A percentile compares a stretch with the other conserved stretches of the same genome.
Evolutionary conservation across 2,113 vertebrate genomes (phyloP).

Genomic region (Prietella phreatophila): DNA sequence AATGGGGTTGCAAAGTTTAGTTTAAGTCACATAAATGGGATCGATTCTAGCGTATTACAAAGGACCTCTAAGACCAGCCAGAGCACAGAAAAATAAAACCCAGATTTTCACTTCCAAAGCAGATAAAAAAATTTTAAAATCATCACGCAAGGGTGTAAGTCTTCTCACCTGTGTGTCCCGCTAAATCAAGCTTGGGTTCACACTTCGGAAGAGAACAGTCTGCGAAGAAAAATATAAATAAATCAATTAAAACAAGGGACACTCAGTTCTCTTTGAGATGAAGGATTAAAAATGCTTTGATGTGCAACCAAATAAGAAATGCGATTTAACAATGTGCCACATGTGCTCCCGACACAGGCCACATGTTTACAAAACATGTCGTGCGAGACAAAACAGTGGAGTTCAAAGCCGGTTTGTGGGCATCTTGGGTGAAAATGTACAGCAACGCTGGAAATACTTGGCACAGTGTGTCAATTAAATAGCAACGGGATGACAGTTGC

Average conservation of each 20-base stretch:
- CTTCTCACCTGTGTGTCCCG: slow-evolving; percentile 45
- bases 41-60: neutral
- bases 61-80: neutral
- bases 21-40: neutral
- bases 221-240: slow-evolving; percentile 30
- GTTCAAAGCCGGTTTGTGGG: slow-evolving; percentile 21
- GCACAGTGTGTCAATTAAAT: neutral
- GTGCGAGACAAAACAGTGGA: neutral
- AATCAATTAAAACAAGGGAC: neutral
- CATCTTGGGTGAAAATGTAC: neutral
- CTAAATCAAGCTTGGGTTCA: slow-evolving; percentile 51
- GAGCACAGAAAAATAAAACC: neutral
- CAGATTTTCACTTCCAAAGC: neutral
- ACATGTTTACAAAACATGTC: neutral
- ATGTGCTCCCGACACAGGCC: neutral
- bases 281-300: slow-evolving; percentile 28
- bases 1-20: neutral
- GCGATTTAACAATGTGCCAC: neutral
- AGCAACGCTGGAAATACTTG: neutral
- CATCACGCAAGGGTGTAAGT: neutral
- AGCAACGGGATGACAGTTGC: neutral
- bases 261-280: neutral
- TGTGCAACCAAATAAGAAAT: neutral
- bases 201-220: slow-evolving; percentile 48
- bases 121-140: neutral